A percentile compares a stretch with the other conserved stretches of the same genome.
Evolutionary conservation across 2,797 vertebrate species (phyloP).

Genomic region (Hypotaenidia okinawae): DNA sequence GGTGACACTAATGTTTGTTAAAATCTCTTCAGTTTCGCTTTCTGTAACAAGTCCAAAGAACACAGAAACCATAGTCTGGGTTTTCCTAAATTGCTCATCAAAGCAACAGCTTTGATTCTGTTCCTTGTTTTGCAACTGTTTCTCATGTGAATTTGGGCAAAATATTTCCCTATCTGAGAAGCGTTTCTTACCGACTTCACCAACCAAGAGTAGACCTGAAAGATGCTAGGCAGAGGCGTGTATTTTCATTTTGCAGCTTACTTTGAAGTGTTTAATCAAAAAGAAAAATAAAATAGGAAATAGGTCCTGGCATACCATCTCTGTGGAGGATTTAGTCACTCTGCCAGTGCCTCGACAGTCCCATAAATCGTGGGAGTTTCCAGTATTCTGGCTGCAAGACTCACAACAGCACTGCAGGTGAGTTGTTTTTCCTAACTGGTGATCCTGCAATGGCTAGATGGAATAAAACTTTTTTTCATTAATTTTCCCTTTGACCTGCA

Average conservation of each 20-base stretch:
- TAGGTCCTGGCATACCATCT: neutral
- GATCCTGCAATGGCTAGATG: neutral
- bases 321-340: neutral
- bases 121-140: neutral
- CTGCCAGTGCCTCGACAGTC: neutral
- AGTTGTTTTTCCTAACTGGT: neutral
- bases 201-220: neutral
- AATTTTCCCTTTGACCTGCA: neutral
- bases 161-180: neutral
- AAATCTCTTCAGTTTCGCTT: neutral
- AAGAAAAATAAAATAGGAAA: neutral
- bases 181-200: neutral
- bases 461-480: neutral
- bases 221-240: neutral
- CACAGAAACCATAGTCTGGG: neutral
- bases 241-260: neutral
- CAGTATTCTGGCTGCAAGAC: neutral
- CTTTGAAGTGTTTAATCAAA: neutral
- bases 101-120: neutral
- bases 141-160: neutral
- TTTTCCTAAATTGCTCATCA: neutral
- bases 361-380: neutral
- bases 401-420: neutral
- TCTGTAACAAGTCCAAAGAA: neutral
- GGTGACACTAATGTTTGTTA: neutral